Evolutionary conservation across 1,140 invertebrate genomes (phyloP), one percentile per base, ranked within the genome.

Genomic region (Semibalanus balanoides): DNA sequence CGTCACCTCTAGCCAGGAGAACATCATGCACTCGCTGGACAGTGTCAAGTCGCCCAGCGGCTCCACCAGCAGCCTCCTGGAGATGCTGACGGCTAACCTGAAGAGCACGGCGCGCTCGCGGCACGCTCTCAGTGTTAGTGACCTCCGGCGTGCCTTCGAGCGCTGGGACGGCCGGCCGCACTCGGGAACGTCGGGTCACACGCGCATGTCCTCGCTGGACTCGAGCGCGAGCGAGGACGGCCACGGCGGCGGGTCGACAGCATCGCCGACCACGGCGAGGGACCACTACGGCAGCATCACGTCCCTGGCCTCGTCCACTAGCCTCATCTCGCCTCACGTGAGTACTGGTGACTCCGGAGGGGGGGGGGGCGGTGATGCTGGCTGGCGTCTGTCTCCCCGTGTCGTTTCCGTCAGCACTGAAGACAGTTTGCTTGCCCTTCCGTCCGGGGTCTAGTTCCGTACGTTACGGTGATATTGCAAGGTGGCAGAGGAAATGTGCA

Each of bases 251-350:
- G n/a, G n/a, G n/a, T 28, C 29, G 3, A 72, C n/a, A 0, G 70
- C 70, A 19, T 72, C 70, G n/a, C 29, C 70, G 28, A 83, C 83
- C 1, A 80, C 80, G 7, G 78, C 79, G 31, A 82, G 83, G 71
- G 86, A 87, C 78, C 88, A 88, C 74, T 89, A 88, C 80, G 88
- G 87, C 25, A 88, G 86, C 78, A 87, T 89, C 77, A 88, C 87
- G 7, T 89, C 88, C 3, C 78, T 89, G 9, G 87, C 88, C 0
- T 88, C 87, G 22, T 87, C 87, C 40, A 89, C 88, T 0, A 89
- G 88, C 77, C 82, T 89, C 3, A 89, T 89, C 77, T 88, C 88
- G 7, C 88, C 88, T 75, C 88, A 87, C 82, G 86, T 87, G 81
- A 82, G 79, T 77, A 40, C 35, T n/a, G n/a, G n/a, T n/a, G n/a